phyloP scores from a whole-genome alignment of 2,888 invertebrate species.

The Alsophila aescularia region DNA sequence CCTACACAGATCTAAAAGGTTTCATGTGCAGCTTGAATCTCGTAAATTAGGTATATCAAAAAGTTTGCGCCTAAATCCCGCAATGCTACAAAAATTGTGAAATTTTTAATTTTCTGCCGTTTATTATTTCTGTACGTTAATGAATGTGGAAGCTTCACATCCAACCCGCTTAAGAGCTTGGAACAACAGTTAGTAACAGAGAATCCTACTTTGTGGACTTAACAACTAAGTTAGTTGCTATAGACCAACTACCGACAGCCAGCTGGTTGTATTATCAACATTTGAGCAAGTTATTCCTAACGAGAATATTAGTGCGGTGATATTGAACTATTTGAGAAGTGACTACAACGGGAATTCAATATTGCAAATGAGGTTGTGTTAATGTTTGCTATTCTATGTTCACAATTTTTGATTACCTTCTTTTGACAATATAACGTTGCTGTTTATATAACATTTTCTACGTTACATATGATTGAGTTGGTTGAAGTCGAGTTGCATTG shows the following conservation, averaged over 20 bases:
- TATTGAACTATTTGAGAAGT: not conserved
- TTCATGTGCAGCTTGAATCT: slow-evolving; percentile 22
- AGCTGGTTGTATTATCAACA: slow-evolving; percentile 12
- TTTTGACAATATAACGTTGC: too few relatives aligned
- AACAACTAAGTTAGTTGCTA: slow-evolving; percentile 44
- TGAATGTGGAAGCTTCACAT: slow-evolving; percentile 32
- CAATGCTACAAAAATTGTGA: not conserved
- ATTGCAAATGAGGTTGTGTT: not conserved
- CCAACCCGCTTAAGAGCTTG: slow-evolving; percentile 42
- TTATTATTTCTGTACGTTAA: slow-evolving; percentile 25
- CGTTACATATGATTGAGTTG: too few relatives aligned
- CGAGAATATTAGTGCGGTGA: not conserved
- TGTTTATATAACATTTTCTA: too few relatives aligned
- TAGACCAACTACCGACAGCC: not conserved
- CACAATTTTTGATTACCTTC: not conserved
- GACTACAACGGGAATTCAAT: not conserved
- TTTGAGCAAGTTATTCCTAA: slow-evolving; percentile 6
- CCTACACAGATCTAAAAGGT: slow-evolving; percentile 37
- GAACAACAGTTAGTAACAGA: slow-evolving; percentile 46
- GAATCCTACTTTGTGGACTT: slow-evolving; percentile 51
- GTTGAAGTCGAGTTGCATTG: too few relatives aligned
- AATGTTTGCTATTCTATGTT: slow-evolving; percentile 1
- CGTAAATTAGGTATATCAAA: slow-evolving; percentile 17
- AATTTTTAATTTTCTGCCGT: slow-evolving; percentile 2
- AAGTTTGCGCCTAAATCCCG: not conserved